Percentiles rank a stretch among this genome's conserved stretches.
Conservation (phyloP, 2,888 invertebrate species). For the Megalurothrips usitatus region DNA sequence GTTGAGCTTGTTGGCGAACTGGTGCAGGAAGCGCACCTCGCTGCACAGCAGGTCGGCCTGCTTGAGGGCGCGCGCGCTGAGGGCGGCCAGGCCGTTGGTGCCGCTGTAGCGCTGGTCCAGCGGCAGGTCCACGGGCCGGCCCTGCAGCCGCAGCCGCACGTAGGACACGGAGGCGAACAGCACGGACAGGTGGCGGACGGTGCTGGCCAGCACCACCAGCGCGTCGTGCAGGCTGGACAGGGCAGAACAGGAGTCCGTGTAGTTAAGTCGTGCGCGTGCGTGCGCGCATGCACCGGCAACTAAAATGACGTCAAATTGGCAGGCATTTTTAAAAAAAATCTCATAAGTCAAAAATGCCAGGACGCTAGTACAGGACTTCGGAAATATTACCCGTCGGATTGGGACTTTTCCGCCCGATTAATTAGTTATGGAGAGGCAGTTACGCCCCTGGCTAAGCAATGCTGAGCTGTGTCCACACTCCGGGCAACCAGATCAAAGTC, state of each 20-base stretch:
- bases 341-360: no score
- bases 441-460: no score
- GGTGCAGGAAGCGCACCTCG: slow-evolving; percentile 34
- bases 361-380: no score
- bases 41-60: slow-evolving; percentile 32
- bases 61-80: slow-evolving; percentile 32
- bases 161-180: slow-evolving; percentile 33
- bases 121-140: slow-evolving; percentile 28
- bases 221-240: slow-evolving; percentile 34
- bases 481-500: no score
- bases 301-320: no score
- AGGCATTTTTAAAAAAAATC: no score
- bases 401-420: no score
- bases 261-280: no score
- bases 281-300: no score
- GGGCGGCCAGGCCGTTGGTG: slow-evolving; percentile 29
- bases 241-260: background rate
- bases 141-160: slow-evolving; percentile 33
- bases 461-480: no score
- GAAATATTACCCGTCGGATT: no score
- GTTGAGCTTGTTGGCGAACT: slow-evolving; percentile 33
- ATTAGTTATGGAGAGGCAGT: no score
- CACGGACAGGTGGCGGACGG: slow-evolving; percentile 32
- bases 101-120: slow-evolving; percentile 32
- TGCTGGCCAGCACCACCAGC: slow-evolving; percentile 31